Evolutionary conservation across 1,140 invertebrate species (phyloP).

Genomic region (Xylocopa sonorina): DNA sequence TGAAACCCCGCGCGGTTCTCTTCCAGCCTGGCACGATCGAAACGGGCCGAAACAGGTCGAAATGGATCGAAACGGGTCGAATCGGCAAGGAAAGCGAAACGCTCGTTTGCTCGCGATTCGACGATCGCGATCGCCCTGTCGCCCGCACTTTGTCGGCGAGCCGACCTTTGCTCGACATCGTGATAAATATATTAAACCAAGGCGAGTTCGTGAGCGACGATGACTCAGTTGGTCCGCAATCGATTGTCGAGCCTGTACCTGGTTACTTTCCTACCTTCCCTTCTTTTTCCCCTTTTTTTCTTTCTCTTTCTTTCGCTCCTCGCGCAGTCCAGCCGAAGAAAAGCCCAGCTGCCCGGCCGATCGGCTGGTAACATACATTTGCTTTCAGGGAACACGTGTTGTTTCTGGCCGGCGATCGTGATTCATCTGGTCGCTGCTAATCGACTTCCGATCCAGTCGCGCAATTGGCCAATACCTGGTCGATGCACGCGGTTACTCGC

Average conservation of each 20-base stretch:
- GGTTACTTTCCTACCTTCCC: neutral
- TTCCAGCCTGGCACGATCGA: neutral
- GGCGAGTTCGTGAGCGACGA: slow-evolving; percentile 49
- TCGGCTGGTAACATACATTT: slow-evolving; percentile 38
- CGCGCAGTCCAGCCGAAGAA: neutral
- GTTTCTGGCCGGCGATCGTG: slow-evolving; percentile 41
- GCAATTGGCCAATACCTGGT: slow-evolving; percentile 38
- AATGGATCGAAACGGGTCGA: neutral
- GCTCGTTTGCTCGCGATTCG: slow-evolving; percentile 14
- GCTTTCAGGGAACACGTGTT: slow-evolving; percentile 54
- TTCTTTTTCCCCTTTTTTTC: neutral
- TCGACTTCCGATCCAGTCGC: slow-evolving; percentile 42
- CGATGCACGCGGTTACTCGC: neutral
- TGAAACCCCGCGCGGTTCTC: neutral
- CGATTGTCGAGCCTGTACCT: slow-evolving; percentile 24
- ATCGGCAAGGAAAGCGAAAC: slow-evolving; percentile 2
- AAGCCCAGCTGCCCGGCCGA: slow-evolving; percentile 15
- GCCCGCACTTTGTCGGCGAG: slow-evolving; percentile 41
- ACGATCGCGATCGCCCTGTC: slow-evolving; percentile 39
- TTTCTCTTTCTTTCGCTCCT: neutral
- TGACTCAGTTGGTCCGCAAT: slow-evolving; percentile 45
- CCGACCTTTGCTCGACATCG: slow-evolving; percentile 44
- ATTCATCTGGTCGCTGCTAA: slow-evolving; percentile 52
- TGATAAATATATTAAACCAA: slow-evolving; percentile 51
- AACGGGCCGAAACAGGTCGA: neutral